phyloP scores from a whole-genome alignment of 1,140 invertebrate genomes.

The Teleopsis dalmanni region DNA sequence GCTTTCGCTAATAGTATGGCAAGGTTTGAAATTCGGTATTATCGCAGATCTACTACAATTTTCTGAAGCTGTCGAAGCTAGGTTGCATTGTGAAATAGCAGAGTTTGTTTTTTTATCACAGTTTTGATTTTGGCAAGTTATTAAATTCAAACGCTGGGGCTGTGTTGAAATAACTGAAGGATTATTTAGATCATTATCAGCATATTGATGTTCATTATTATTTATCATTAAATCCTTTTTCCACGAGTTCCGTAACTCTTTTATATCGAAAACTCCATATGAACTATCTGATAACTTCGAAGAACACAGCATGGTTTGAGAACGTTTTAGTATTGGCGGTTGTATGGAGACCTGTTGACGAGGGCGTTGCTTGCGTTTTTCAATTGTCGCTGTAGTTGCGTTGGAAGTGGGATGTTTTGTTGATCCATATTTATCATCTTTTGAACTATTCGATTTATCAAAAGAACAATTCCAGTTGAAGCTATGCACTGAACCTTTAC shows the following conservation, averaged over 20 bases:
- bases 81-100: too few species aligned
- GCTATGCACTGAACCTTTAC: too few species aligned
- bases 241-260: conserved; percentile 9
- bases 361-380: conserved; percentile 27
- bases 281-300: conserved; percentile 7
- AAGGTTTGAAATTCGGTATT: too few species aligned
- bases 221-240: conserved; percentile 17
- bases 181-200: conserved; percentile 7
- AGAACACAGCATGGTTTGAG: conserved; percentile 31
- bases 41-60: too few species aligned
- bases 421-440: background rate
- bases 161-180: conserved; percentile 32
- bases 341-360: conserved; percentile 33
- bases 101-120: too few species aligned
- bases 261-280: conserved; percentile 9
- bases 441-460: background rate
- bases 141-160: conserved; percentile 17
- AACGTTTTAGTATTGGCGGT: conserved; percentile 31
- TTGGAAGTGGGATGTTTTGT: conserved; percentile 28
- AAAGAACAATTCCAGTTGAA: too few species aligned
- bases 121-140: too few species aligned
- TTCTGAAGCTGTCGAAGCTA: too few species aligned
- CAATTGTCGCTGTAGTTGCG: too few species aligned
- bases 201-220: conserved; percentile 7
- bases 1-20: too few species aligned